A percentile compares a stretch with the other conserved stretches of the same genome.
These are phyloP conservation scores for Aspidiotus rigidus DNA, from an alignment of 2,888 invertebrate species.

Conservation along the genomic window DNA sequence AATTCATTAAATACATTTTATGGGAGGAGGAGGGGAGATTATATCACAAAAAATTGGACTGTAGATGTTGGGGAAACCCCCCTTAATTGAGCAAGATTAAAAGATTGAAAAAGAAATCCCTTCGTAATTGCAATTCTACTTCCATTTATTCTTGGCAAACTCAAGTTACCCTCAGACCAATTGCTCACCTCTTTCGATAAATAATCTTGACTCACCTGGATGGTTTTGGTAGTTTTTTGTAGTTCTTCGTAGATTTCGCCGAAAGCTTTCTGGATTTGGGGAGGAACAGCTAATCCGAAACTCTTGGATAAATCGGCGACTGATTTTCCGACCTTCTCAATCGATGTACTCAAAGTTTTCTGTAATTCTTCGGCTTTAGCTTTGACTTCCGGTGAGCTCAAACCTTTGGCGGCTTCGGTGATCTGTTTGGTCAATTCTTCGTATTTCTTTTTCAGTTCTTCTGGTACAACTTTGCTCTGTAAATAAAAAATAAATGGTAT, in stretches of 20 bases:
- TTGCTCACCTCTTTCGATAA: too few relatives aligned
- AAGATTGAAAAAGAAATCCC: too few relatives aligned
- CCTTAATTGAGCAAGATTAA: too few relatives aligned
- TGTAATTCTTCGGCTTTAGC: constrained; percentile 10
- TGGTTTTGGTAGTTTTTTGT: background rate
- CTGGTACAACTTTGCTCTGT: background rate
- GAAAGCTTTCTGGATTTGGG: background rate
- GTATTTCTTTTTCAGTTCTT: constrained; percentile 10
- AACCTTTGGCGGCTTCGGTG: background rate
- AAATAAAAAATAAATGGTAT: background rate
- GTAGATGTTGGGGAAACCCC: too few relatives aligned
- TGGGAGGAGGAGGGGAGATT: too few relatives aligned
- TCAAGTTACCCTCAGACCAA: too few relatives aligned
- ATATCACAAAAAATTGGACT: too few relatives aligned
- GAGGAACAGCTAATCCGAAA: constrained; percentile 1
- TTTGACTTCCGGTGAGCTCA: constrained; percentile 1
- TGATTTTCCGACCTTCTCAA: background rate
- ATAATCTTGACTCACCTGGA: background rate
- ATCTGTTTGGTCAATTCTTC: constrained; percentile 11
- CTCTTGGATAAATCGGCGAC: background rate
- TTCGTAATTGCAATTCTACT: too few relatives aligned
- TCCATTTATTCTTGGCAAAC: too few relatives aligned
- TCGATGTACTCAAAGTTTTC: background rate
- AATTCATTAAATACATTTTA: too few relatives aligned
- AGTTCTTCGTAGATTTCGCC: constrained; percentile 5